A percentile compares a stretch with the other conserved stretches of the same genome.
These are phyloP conservation scores for Macrocentrus cingulum DNA, from an alignment of 1,140 invertebrate genomes.

Conservation along the genomic window DNA sequence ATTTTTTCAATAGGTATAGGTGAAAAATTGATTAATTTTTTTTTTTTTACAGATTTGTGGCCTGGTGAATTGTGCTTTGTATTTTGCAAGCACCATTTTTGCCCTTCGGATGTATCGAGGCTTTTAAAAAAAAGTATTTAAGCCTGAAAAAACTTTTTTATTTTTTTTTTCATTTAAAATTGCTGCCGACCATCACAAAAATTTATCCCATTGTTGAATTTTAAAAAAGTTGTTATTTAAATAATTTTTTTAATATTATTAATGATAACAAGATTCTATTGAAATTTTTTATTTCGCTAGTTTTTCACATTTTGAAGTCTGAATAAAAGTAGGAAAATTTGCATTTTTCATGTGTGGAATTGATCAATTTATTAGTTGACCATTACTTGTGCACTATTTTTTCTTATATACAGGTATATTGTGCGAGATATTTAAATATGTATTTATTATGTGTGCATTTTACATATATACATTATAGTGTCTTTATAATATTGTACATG, in stretches of 20 bases:
- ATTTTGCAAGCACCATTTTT: constrained; percentile 74
- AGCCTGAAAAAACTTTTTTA: too few species aligned
- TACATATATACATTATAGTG: too few species aligned
- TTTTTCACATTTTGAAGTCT: constrained; percentile 2
- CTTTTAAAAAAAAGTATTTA: constrained; percentile 60
- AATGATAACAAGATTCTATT: constrained; percentile 1
- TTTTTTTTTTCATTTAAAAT: too few species aligned
- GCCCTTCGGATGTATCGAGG: constrained; percentile 72
- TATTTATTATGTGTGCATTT: too few species aligned
- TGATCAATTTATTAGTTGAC: too few species aligned
- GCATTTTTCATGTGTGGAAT: neutral
- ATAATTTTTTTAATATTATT: constrained; percentile 3
- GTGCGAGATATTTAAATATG: too few species aligned
- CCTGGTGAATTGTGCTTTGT: constrained; percentile 68
- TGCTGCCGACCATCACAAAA: too few species aligned
- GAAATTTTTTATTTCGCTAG: constrained; percentile 10
- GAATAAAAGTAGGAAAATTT: neutral
- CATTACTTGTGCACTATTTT: too few species aligned
- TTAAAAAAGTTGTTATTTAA: too few species aligned
- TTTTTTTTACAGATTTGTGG: constrained; percentile 68
- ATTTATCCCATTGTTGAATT: too few species aligned
- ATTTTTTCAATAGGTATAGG: constrained; percentile 3
- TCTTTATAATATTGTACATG: too few species aligned
- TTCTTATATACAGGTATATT: too few species aligned
- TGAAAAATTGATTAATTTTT: neutral